phyloP scores from a whole-genome alignment of 92 coral and sea anemone species.

The Parazoanthus atlanticus region DNA sequence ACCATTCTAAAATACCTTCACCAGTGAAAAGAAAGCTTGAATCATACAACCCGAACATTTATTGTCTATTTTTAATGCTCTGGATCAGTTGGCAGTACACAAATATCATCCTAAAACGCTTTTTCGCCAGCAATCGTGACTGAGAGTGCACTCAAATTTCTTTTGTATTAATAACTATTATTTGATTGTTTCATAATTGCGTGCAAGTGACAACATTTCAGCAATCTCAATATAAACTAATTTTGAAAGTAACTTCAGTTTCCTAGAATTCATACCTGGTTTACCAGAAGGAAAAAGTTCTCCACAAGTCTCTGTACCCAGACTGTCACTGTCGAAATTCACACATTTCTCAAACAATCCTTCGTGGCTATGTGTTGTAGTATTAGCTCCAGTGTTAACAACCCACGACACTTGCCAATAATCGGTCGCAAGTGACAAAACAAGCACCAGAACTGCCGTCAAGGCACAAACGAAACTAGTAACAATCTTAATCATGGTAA shows the following conservation, averaged over 20 bases:
- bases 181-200: background rate
- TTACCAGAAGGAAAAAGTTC: background rate
- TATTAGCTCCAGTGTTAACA: slow-evolving; percentile 54
- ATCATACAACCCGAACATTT: too few relatives aligned
- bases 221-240: background rate
- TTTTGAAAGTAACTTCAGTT: background rate
- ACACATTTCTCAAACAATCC: slow-evolving; percentile 84
- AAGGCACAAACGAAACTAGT: slow-evolving; percentile 79
- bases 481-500: slow-evolving; percentile 83
- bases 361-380: slow-evolving; percentile 66
- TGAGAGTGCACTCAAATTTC: background rate
- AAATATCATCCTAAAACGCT: background rate
- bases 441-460: slow-evolving; percentile 80
- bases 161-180: background rate
- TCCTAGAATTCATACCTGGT: slow-evolving; percentile 18
- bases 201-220: slow-evolving; percentile 11
- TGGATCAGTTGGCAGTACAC: background rate
- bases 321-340: slow-evolving; percentile 53
- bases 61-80: too few relatives aligned
- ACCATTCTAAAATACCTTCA: too few relatives aligned
- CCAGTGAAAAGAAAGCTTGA: too few relatives aligned
- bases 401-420: slow-evolving; percentile 88
- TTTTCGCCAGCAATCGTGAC: background rate
- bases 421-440: slow-evolving; percentile 82
- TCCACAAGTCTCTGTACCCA: background rate